Base-by-base conservation (phyloP, 1,140 invertebrate species). In the Heliconius himera region DNA sequence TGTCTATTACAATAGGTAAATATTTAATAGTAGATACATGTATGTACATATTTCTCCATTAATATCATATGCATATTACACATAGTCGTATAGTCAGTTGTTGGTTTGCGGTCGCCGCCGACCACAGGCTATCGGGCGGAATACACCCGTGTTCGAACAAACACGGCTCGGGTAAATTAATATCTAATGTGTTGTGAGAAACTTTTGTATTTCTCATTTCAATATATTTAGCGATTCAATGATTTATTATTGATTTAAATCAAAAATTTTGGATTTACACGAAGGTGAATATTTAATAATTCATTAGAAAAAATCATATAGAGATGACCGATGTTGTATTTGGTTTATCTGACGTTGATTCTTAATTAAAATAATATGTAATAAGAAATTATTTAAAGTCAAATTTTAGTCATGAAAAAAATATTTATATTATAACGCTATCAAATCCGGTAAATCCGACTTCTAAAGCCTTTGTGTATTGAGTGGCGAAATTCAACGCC, bases 21-120 rank as follows among this genome's bases (percentile, higher is more conserved):
- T 16, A 66, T 29, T 22, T 26, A 29, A 66, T 66, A 66, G 33
- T 71, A n/a, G n/a, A n/a, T n/a, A 33, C 70, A 36, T 29, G 13
- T 70, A 70, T 0, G 18, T 71, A 33, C 70, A 38, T 71, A 71
- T 36, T 38, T 36, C n/a, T 71, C 33, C 36, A 71, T 71, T 71
- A 71, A 71, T 71, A 71, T 71, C 70, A 36, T 71, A 71, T 71
- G 70, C 29, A 71, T n/a, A 71, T 71, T 71, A 71, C 70, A 71
- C 60, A 71, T 38, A 71, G 36, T 38, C 70, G 18, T 71, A 85
- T 80, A 83, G 79, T 82, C 83, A 74, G 76, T 85, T 84, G 84
- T 86, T 85, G 86, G 88, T 85, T 87, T 90, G 90, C 74, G 90
- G 90, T 89, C 89, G 89, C 80, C 89, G 90, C 87, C 74, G 71